Evolutionary conservation across 2,797 vertebrate genomes (phyloP), one percentile per base, ranked within the genome.

Genomic region (Cottoperca gobio): DNA sequence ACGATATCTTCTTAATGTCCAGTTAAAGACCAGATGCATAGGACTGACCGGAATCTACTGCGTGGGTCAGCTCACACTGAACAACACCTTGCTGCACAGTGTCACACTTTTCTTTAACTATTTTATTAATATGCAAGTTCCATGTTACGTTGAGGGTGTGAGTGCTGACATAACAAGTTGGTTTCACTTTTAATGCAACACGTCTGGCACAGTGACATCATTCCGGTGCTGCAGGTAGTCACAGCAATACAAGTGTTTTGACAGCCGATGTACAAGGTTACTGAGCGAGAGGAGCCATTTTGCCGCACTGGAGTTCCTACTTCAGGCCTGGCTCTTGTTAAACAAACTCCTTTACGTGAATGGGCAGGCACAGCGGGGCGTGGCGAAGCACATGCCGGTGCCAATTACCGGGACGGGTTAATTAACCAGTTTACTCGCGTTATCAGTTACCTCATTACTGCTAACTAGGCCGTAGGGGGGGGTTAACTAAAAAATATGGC

Each of bases 261-360:
- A 71, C 76, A 83, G 58, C 23, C 57, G 19, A 40, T 45, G 73
- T 40, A 43, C 85, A 92, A 91, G 86, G 87, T 91, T 87, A 86
- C 26, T 0, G 55, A 40, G 24, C 5, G 11, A 40, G 21, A 81
- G 87, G 33, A 80, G 89, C 85, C 89, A 92, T 90, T 90, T 92
- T 91, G 73, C 62, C 61, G 72, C 53, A 78, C 73, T 42, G 49
- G 61, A 61, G 23, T 9, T 52, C 0, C 16, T 35, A 16, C 42
- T 11, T 40, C 9, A 52, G 60, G 50, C 53, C 58, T 21, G 55
- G n/a, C 11, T 71, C 26, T 63, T 16, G 61, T 60, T 65, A 45
- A 67, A 48, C 37, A 54, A n/a, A 24, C 46, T 61, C 14, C 12
- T 75, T n/a, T 52, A 50, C 58, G 40, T 42, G 46, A 81, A 26